These are phyloP conservation scores for Metopolophium dirhodum DNA, from an alignment of 1,140 invertebrate species.

Conservation along the genomic window DNA sequence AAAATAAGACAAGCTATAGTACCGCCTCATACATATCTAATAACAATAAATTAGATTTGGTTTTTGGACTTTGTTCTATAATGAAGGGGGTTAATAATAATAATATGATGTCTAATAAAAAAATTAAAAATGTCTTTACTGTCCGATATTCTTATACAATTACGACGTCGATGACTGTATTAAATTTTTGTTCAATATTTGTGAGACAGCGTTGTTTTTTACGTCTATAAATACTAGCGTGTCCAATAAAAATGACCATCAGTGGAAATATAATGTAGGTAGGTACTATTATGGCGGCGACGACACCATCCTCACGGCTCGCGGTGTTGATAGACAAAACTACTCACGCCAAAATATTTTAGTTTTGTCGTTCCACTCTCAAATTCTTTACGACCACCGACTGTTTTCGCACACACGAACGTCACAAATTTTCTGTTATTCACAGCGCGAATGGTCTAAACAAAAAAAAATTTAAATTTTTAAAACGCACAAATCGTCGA, in stretches of 20 bases:
- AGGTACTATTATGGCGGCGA: background rate
- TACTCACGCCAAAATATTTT: background rate
- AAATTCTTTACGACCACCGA: background rate
- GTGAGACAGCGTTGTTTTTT: background rate
- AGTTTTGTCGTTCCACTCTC: background rate
- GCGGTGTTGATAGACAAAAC: background rate
- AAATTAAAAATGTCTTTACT: background rate
- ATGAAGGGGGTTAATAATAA: no score
- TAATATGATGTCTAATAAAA: no score
- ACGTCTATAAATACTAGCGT: background rate
- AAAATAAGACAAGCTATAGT: no score
- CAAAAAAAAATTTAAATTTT: background rate
- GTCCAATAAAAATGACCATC: background rate
- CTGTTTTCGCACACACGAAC: background rate
- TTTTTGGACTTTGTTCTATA: no score
- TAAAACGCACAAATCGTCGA: background rate
- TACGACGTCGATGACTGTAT: background rate
- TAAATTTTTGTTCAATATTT: background rate
- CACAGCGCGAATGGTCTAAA: background rate
- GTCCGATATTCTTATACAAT: background rate
- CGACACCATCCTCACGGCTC: background rate
- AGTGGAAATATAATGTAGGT: background rate
- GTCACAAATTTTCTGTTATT: background rate
- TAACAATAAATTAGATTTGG: no score
- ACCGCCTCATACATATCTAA: no score